Evolutionary conservation across 2,888 invertebrate genomes (phyloP).

Genomic region (Drosophila robusta): DNA sequence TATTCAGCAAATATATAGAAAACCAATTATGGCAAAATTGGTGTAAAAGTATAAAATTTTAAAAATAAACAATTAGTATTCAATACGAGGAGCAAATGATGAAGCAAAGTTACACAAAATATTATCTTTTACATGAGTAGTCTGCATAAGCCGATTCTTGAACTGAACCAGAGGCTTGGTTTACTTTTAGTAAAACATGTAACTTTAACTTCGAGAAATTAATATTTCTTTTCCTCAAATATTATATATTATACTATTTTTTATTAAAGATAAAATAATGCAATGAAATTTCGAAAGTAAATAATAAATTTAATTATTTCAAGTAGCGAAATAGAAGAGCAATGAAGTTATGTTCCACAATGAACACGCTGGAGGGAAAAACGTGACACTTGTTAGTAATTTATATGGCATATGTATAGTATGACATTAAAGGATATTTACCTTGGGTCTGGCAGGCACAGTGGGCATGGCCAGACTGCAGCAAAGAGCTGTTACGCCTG

Average conservation of each 20-base stretch:
- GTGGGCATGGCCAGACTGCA: conserved; percentile 2
- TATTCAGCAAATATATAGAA: not conserved
- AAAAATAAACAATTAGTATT: not conserved
- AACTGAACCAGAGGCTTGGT: too few relatives aligned
- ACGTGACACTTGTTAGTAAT: conserved; percentile 12
- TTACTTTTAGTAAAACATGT: too few relatives aligned
- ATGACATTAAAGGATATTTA: conserved; percentile 47
- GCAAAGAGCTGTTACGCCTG: conserved; percentile 15
- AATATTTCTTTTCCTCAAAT: too few relatives aligned
- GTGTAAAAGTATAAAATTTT: not conserved
- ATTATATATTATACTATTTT: too few relatives aligned
- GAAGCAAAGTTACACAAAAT: too few relatives aligned
- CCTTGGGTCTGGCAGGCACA: conserved; percentile 18
- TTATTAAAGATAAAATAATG: too few relatives aligned
- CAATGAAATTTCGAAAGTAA: too few relatives aligned
- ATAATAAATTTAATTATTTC: too few relatives aligned
- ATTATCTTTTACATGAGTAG: too few relatives aligned
- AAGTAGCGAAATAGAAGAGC: not conserved
- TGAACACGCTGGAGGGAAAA: not conserved
- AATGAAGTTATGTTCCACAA: not conserved
- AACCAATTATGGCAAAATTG: not conserved
- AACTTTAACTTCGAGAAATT: too few relatives aligned
- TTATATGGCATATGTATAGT: conserved; percentile 31
- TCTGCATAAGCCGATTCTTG: too few relatives aligned
- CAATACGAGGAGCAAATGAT: not conserved